Conservation (phyloP, 2,888 invertebrate species). For the Chirona hameri region DNA sequence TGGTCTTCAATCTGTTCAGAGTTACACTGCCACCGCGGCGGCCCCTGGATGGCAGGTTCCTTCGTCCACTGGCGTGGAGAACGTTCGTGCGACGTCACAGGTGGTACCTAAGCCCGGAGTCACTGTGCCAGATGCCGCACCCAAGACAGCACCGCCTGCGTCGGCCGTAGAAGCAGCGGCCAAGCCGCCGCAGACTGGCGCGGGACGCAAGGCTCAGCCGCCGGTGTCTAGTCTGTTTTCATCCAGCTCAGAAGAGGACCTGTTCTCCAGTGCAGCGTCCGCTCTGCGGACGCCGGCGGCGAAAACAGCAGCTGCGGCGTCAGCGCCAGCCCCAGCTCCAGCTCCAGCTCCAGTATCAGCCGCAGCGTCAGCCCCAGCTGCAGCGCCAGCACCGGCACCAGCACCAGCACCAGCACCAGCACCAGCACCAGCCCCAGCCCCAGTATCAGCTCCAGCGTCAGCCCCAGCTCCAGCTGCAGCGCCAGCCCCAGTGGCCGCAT, state of each 20-base stretch:
- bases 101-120: too few species aligned
- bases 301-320: not conserved
- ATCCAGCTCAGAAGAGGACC: slow-evolving; percentile 4
- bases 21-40: too few species aligned
- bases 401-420: not conserved
- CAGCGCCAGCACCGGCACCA: not conserved
- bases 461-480: not conserved
- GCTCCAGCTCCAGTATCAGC: not conserved
- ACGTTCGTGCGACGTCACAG: too few species aligned
- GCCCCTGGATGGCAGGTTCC: too few species aligned
- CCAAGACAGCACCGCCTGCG: too few species aligned
- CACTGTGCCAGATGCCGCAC: too few species aligned
- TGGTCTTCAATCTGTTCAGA: too few species aligned
- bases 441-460: not conserved
- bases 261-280: not conserved
- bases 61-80: too few species aligned
- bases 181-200: too few species aligned
- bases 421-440: not conserved
- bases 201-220: too few species aligned
- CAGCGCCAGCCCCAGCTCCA: not conserved
- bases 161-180: too few species aligned
- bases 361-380: not conserved
- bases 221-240: not conserved
- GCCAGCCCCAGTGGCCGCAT: not conserved
- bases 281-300: not conserved